Conservation (phyloP, 2,113 vertebrate genomes). For the Pteropus alecto region DNA sequence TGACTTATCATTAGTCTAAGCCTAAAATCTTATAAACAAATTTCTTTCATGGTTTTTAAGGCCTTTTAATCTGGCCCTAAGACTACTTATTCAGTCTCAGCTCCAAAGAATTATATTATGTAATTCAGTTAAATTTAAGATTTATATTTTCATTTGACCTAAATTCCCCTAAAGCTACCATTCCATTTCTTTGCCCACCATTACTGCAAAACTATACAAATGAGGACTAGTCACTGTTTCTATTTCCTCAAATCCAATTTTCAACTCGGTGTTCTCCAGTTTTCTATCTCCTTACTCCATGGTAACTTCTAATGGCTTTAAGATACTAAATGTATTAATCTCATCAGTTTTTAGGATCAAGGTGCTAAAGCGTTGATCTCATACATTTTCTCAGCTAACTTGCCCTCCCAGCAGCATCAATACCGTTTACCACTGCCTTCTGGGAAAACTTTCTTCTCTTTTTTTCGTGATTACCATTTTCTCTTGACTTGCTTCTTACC, state of each 20-base stretch:
- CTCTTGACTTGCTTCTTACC: neutral
- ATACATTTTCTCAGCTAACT: neutral
- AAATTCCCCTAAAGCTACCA: neutral
- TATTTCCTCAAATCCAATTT: neutral
- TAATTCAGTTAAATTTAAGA: constrained; percentile 12
- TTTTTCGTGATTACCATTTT: neutral
- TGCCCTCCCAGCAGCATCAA: neutral
- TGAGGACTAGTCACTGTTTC: neutral
- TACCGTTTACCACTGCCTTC: neutral
- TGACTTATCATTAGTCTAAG: neutral
- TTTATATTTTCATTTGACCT: neutral
- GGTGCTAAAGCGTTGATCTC: neutral
- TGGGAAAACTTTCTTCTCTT: neutral
- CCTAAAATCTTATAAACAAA: neutral
- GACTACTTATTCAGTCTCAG: neutral
- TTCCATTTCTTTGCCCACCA: neutral
- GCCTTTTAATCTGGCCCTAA: neutral
- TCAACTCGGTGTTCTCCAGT: neutral
- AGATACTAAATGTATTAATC: neutral
- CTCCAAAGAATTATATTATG: neutral
- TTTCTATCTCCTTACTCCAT: neutral
- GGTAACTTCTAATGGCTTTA: neutral
- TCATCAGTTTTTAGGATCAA: neutral
- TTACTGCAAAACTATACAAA: neutral
- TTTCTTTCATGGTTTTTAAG: neutral